Conservation (phyloP, 2,888 invertebrate genomes). For the Clusia tigrina region DNA sequence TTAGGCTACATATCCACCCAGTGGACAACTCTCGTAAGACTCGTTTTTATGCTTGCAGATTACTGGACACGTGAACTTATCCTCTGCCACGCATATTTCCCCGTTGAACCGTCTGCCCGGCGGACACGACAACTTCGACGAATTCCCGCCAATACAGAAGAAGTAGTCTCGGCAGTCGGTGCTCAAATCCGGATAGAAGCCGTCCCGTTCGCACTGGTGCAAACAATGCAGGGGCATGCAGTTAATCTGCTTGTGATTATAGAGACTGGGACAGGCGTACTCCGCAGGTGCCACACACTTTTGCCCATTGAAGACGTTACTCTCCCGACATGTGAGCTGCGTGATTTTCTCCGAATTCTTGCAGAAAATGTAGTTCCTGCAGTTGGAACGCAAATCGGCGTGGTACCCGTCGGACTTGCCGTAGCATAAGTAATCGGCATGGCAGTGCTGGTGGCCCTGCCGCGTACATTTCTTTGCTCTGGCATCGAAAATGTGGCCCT, state of each 20-base stretch:
- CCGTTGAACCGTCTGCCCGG: constrained; percentile 68
- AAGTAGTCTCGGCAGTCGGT: constrained; percentile 67
- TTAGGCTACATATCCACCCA: constrained; percentile 33
- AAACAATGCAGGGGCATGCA: constrained; percentile 51
- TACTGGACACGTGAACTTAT: constrained; percentile 47
- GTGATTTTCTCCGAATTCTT: constrained; percentile 68
- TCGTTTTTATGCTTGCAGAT: constrained; percentile 40
- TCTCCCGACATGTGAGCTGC: constrained; percentile 68
- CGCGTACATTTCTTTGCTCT: constrained; percentile 60
- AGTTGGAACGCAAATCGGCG: constrained; percentile 67
- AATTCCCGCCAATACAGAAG: constrained; percentile 69
- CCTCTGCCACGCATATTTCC: constrained; percentile 67
- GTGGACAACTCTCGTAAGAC: constrained; percentile 37
- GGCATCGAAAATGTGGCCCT: constrained; percentile 68
- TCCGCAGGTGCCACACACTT: constrained; percentile 66
- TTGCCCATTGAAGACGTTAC: constrained; percentile 69
- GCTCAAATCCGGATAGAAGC: constrained; percentile 68
- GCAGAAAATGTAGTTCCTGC: constrained; percentile 71
- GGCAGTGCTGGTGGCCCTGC: constrained; percentile 27
- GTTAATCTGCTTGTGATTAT: constrained; percentile 52
- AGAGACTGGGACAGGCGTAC: constrained; percentile 64
- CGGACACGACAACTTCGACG: constrained; percentile 67
- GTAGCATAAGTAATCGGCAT: constrained; percentile 59
- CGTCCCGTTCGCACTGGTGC: constrained; percentile 59
- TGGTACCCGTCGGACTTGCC: constrained; percentile 69